Conservation (phyloP, 2,888 invertebrate genomes). For the Timandra comae region DNA sequence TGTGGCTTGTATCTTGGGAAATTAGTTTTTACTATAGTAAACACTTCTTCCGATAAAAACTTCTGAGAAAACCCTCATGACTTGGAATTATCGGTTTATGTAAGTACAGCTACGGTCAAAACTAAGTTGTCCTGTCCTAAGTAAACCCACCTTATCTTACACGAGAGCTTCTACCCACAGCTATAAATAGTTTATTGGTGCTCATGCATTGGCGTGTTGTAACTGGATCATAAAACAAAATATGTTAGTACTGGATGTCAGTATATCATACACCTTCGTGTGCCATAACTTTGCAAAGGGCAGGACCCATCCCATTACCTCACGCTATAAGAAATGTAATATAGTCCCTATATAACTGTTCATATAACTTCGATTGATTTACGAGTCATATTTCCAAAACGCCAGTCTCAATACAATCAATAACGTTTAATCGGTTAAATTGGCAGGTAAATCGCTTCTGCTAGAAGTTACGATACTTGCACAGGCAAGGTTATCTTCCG, state of each 20-base stretch:
- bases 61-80: slow-evolving; percentile 17
- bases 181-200: slow-evolving; percentile 15
- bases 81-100: slow-evolving; percentile 15
- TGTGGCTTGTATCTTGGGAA: too few relatives aligned
- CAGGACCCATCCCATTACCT: too few relatives aligned
- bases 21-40: too few relatives aligned
- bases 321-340: too few relatives aligned
- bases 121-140: slow-evolving; percentile 32
- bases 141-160: slow-evolving; percentile 29
- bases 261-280: not conserved
- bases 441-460: slow-evolving; percentile 36
- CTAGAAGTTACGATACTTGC: slow-evolving; percentile 24
- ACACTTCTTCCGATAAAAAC: slow-evolving; percentile 8
- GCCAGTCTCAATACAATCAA: too few relatives aligned
- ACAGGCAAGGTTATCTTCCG: slow-evolving; percentile 16
- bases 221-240: not conserved
- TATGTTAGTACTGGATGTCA: slow-evolving; percentile 3
- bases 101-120: slow-evolving; percentile 22
- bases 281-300: too few relatives aligned
- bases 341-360: too few relatives aligned
- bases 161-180: slow-evolving; percentile 11
- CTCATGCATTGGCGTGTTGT: not conserved
- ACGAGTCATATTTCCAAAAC: too few relatives aligned
- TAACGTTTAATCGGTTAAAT: slow-evolving; percentile 15
- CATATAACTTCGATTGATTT: too few relatives aligned